These are phyloP conservation scores for Pseudorasbora parva DNA, from an alignment of 2,113 vertebrate genomes.

Conservation along the genomic window DNA sequence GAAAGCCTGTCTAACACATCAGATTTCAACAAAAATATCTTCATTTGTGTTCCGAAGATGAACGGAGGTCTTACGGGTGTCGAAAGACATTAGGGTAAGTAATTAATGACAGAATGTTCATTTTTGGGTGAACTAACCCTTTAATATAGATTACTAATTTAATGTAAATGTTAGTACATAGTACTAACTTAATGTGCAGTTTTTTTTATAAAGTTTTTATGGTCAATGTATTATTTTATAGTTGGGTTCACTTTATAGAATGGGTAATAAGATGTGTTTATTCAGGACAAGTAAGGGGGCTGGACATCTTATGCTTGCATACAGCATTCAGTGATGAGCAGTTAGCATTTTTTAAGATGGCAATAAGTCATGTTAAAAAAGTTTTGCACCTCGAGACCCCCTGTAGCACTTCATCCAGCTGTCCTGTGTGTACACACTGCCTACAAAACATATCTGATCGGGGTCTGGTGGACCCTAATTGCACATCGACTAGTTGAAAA, in stretches of 20 bases:
- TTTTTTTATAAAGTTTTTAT: background rate
- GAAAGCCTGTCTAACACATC: no score
- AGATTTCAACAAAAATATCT: no score
- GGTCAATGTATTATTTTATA: background rate
- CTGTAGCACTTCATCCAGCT: background rate
- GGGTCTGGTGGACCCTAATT: background rate
- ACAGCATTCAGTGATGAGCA: background rate
- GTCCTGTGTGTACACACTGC: background rate
- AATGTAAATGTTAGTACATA: background rate
- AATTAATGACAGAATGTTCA: no score
- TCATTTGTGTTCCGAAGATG: no score
- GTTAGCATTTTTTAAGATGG: background rate
- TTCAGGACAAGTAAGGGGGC: background rate
- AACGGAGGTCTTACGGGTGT: no score
- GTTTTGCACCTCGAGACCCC: background rate
- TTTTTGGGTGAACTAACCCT: no score
- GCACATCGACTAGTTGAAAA: background rate
- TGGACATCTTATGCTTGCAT: background rate
- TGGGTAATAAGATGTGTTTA: no score
- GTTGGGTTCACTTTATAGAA: background rate
- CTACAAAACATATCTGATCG: background rate
- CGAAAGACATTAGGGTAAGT: no score
- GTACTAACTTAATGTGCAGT: background rate
- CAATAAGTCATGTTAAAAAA: background rate
- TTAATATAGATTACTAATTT: background rate